phyloP scores from a whole-genome alignment of 2,797 vertebrate species.

The Lepus townsendii region DNA sequence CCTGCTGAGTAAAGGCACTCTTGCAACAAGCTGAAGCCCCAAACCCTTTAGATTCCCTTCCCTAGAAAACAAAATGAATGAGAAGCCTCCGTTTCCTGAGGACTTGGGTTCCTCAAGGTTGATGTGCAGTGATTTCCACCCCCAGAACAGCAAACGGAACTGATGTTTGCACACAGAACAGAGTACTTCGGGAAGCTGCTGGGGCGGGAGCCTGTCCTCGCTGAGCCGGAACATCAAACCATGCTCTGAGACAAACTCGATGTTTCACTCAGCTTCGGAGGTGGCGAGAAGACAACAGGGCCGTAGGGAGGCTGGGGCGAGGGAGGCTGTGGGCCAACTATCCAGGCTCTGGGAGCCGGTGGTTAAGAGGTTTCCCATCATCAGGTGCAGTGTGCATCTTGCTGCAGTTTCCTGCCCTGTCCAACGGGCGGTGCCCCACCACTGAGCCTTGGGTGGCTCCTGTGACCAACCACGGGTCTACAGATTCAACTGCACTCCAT shows the following conservation, averaged over 20 bases:
- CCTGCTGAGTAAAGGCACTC: background rate
- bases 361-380: background rate
- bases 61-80: constrained; percentile 71
- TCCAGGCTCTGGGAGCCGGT: background rate
- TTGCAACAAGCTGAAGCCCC: background rate
- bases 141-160: constrained; percentile 61
- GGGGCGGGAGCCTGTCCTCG: constrained; percentile 52
- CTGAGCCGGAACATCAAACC: constrained; percentile 66
- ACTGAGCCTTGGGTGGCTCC: background rate
- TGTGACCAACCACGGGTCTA: background rate
- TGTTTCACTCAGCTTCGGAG: constrained; percentile 68
- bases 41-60: constrained; percentile 1
- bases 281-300: background rate
- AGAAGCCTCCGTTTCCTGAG: constrained; percentile 66
- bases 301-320: background rate
- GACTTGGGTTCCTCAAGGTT: constrained; percentile 70
- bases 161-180: constrained; percentile 67
- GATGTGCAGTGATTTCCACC: constrained; percentile 10
- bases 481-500: background rate
- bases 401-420: background rate
- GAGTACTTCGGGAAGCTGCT: constrained; percentile 10
- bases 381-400: background rate
- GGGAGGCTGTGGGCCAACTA: background rate
- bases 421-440: background rate
- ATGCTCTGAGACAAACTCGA: constrained; percentile 64